These are phyloP conservation scores for Cecropterus lyciades DNA, from an alignment of 1,140 invertebrate species.

Conservation along the genomic window DNA sequence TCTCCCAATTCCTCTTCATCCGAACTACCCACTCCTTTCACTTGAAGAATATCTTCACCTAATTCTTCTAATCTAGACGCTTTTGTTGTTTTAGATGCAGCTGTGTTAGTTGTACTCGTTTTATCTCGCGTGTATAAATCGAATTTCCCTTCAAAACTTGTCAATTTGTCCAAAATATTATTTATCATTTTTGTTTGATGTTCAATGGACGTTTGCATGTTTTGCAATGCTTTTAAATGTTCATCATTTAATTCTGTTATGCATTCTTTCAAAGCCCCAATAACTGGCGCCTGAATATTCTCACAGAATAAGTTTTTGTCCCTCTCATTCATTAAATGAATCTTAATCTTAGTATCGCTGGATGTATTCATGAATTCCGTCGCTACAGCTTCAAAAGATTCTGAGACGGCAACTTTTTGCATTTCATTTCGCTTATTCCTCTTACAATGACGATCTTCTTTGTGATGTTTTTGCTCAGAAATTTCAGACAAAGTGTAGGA, in stretches of 20 bases:
- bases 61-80: constrained; percentile 65
- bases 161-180: constrained; percentile 54
- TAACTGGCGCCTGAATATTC: constrained; percentile 58
- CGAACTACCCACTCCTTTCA: constrained; percentile 50
- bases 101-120: constrained; percentile 31
- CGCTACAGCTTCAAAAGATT: constrained; percentile 68
- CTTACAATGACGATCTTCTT: constrained; percentile 41
- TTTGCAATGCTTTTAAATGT: constrained; percentile 42
- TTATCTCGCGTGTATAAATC: constrained; percentile 27
- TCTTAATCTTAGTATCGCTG: constrained; percentile 66
- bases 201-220: constrained; percentile 47
- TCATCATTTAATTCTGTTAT: constrained; percentile 50
- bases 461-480: constrained; percentile 55
- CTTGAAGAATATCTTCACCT: constrained; percentile 56
- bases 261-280: constrained; percentile 60
- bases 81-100: constrained; percentile 40
- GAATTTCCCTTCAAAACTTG: constrained; percentile 56
- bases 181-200: constrained; percentile 60
- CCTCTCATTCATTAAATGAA: constrained; percentile 72
- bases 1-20: constrained; percentile 58
- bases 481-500: constrained; percentile 63
- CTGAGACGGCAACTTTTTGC: constrained; percentile 54
- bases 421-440: constrained; percentile 47
- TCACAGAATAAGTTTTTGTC: constrained; percentile 64
- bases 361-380: constrained; percentile 50